phyloP scores from a whole-genome alignment of 2,888 invertebrate genomes.

The Eupelmus urozonus region DNA sequence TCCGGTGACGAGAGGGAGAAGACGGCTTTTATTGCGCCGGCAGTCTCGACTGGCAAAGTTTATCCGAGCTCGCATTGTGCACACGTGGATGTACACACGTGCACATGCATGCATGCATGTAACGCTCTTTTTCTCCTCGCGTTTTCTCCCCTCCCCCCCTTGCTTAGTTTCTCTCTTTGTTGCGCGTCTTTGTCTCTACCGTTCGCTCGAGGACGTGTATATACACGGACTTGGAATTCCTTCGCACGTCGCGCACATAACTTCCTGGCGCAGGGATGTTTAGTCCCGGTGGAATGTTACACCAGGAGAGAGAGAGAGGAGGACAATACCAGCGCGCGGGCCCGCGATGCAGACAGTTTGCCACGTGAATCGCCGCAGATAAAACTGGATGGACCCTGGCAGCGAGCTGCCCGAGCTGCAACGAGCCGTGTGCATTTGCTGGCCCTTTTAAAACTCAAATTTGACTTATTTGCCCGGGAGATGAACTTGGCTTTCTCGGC shows the following conservation, averaged over 20 bases:
- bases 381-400: slow-evolving; percentile 47
- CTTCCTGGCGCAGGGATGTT: slow-evolving; percentile 50
- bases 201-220: neutral
- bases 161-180: slow-evolving; percentile 13
- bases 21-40: slow-evolving; percentile 47
- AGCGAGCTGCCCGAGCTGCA: slow-evolving; percentile 20
- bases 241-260: slow-evolving; percentile 57
- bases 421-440: slow-evolving; percentile 31
- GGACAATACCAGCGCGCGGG: slow-evolving; percentile 43
- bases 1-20: slow-evolving; percentile 2
- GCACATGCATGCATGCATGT: slow-evolving; percentile 19
- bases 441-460: slow-evolving; percentile 41
- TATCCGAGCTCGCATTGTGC: slow-evolving; percentile 35
- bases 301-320: slow-evolving; percentile 27
- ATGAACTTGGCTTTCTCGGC: neutral
- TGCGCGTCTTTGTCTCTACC: slow-evolving; percentile 6
- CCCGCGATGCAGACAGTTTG: slow-evolving; percentile 51
- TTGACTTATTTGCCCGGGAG: slow-evolving; percentile 39
- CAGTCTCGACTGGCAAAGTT: slow-evolving; percentile 21
- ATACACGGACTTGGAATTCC: slow-evolving; percentile 47
- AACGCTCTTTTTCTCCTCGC: slow-evolving; percentile 40
- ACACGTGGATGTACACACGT: slow-evolving; percentile 8
- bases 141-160: slow-evolving; percentile 11
- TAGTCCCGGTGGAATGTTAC: slow-evolving; percentile 53
- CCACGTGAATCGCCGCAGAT: slow-evolving; percentile 44